phyloP scores from a whole-genome alignment of 2,113 vertebrate species.

The Ondatra zibethicus region DNA sequence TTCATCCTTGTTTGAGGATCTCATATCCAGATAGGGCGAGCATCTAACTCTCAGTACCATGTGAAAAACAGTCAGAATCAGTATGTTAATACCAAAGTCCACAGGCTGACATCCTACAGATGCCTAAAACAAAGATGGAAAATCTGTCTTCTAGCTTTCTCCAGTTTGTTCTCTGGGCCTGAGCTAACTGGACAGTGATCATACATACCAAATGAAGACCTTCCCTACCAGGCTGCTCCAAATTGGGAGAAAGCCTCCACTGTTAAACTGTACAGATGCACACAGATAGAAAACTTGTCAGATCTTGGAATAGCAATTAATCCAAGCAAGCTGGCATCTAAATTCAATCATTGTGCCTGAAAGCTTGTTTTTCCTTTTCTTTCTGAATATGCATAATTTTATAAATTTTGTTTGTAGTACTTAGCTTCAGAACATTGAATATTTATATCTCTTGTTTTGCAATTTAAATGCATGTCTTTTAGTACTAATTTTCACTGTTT shows the following conservation, averaged over 20 bases:
- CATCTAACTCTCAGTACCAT: background rate
- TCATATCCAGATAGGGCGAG: background rate
- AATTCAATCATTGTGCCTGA: background rate
- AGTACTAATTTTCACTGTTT: background rate
- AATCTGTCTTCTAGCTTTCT: background rate
- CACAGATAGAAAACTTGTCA: too few species aligned
- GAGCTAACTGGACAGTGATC: background rate
- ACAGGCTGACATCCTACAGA: background rate
- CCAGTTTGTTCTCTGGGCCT: background rate
- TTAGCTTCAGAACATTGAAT: background rate
- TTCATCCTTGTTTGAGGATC: background rate
- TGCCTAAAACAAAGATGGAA: fast-evolving
- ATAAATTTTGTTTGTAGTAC: background rate
- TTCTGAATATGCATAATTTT: background rate
- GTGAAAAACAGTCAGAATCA: too few species aligned
- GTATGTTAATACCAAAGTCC: background rate
- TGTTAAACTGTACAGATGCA: background rate
- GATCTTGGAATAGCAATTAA: background rate
- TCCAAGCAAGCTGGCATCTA: background rate
- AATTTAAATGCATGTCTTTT: background rate
- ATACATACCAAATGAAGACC: fast-evolving
- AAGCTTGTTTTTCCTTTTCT: background rate
- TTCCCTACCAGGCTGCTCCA: background rate
- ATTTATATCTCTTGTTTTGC: background rate
- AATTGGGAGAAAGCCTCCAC: background rate